These are phyloP conservation scores for Sinella curviseta DNA, from an alignment of 1,140 invertebrate genomes.

Conservation along the genomic window DNA sequence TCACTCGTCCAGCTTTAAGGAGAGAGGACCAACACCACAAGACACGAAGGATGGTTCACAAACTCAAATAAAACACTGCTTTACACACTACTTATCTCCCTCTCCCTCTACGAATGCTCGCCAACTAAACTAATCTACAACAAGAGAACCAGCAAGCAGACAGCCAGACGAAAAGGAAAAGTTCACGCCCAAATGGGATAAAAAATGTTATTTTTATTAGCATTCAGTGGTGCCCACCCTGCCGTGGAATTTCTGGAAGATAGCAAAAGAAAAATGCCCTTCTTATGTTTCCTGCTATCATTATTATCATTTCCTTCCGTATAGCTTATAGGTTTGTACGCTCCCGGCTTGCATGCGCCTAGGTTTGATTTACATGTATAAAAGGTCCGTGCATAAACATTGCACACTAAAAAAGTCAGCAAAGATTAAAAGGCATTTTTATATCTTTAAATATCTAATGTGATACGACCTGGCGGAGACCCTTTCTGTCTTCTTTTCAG, in stretches of 20 bases:
- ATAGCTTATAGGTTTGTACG: too few relatives aligned
- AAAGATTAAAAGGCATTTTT: neutral
- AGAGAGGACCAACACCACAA: neutral
- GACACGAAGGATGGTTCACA: neutral
- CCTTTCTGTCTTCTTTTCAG: neutral
- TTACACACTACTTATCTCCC: neutral
- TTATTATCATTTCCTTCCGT: neutral
- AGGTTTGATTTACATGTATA: too few relatives aligned
- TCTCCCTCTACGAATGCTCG: neutral
- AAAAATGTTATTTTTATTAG: constrained; percentile 38
- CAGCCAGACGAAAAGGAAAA: constrained; percentile 20
- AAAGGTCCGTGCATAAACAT: neutral
- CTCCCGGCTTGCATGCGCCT: too few relatives aligned
- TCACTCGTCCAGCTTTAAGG: too few relatives aligned
- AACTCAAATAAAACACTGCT: neutral
- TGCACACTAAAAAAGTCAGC: neutral
- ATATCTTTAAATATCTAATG: neutral
- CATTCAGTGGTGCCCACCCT: constrained; percentile 44
- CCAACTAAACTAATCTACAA: neutral
- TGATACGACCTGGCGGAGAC: neutral
- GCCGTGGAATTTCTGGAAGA: constrained; percentile 35
- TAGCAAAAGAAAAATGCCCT: constrained; percentile 24
- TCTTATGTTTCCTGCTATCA: neutral
- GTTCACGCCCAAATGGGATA: constrained; percentile 23
- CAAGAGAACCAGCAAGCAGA: neutral